Percentiles rank a stretch among this genome's conserved stretches.
phyloP scores from a whole-genome alignment of 2,888 invertebrate genomes.

The Temnothorax rugatulus region DNA sequence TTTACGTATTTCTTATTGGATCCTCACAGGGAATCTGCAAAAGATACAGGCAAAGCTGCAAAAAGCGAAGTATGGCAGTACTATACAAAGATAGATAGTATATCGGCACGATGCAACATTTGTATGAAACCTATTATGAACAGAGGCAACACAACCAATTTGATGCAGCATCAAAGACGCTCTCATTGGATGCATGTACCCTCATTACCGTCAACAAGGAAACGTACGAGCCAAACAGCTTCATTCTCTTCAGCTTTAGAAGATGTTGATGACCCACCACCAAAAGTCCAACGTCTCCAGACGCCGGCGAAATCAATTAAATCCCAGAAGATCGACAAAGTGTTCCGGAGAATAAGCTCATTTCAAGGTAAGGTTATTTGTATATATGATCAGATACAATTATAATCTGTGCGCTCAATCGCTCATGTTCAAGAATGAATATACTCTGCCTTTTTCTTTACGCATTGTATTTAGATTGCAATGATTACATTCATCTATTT shows the following conservation, averaged over 20 bases:
- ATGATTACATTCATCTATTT: background rate
- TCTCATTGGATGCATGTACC: background rate
- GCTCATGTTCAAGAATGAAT: background rate
- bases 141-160: slow-evolving; percentile 4
- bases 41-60: background rate
- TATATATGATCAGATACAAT: background rate
- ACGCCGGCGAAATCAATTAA: background rate
- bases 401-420: too few species aligned
- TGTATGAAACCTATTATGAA: background rate
- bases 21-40: background rate
- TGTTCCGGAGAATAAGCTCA: background rate
- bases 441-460: slow-evolving; percentile 2
- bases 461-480: slow-evolving; percentile 1
- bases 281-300: background rate
- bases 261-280: background rate
- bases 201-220: background rate
- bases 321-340: background rate
- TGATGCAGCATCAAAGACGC: background rate
- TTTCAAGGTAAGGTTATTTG: background rate
- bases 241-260: background rate
- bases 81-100: too few species aligned
- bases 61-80: background rate
- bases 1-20: background rate
- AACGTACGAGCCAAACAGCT: background rate
- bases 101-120: too few species aligned